phyloP scores from a whole-genome alignment of 2,888 invertebrate species.

The Noctuana brunneofusca region DNA sequence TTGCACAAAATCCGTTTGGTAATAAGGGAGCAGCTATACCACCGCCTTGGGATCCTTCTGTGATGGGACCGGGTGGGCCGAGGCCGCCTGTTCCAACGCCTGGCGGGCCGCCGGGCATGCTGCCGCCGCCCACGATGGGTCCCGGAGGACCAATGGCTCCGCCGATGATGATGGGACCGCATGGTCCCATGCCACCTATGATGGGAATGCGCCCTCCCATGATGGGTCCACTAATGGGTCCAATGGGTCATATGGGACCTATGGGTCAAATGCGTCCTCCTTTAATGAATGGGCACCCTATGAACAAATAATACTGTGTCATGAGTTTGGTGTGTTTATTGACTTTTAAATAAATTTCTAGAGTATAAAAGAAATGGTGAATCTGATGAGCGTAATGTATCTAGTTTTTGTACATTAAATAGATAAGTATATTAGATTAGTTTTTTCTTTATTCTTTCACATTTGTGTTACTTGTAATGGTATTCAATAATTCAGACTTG shows the following conservation, averaged over 20 bases:
- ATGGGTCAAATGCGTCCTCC: conserved; percentile 90
- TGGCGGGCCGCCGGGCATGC: conserved; percentile 86
- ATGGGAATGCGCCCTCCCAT: conserved; percentile 87
- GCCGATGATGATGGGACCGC: conserved; percentile 93
- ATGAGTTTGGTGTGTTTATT: not conserved
- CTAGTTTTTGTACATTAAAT: conserved; percentile 19
- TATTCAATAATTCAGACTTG: too few relatives aligned
- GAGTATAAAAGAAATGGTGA: not conserved
- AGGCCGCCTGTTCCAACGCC: conserved; percentile 79
- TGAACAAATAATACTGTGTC: conserved; percentile 69
- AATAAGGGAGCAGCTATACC: conserved; percentile 91
- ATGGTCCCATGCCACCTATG: conserved; percentile 90
- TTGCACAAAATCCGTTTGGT: conserved; percentile 95
- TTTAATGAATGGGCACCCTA: conserved; percentile 87
- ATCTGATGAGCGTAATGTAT: not conserved
- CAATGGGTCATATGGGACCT: conserved; percentile 85
- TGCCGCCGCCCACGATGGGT: conserved; percentile 82
- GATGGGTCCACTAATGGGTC: conserved; percentile 85
- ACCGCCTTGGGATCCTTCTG: conserved; percentile 88
- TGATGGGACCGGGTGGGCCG: conserved; percentile 81
- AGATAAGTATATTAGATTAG: conserved; percentile 1
- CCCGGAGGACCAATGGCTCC: conserved; percentile 88
- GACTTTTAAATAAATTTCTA: conserved; percentile 13
- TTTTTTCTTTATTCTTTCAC: not conserved
- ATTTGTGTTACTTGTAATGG: too few relatives aligned